phyloP scores from a whole-genome alignment of 2,888 invertebrate genomes.

The Melangyna quadrimaculata region DNA sequence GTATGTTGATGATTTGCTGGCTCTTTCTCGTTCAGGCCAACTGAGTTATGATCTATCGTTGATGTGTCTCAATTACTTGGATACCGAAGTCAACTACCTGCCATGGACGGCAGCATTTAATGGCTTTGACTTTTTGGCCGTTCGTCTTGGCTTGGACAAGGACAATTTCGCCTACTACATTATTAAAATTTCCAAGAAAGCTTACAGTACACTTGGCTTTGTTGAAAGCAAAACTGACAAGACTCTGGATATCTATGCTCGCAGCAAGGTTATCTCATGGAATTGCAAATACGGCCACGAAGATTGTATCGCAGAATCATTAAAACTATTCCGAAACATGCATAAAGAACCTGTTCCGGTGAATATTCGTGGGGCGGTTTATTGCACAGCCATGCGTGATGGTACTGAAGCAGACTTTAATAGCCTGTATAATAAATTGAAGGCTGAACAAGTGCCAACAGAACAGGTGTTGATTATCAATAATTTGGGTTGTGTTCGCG shows the following conservation, averaged over 20 bases:
- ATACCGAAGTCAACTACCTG: constrained; percentile 85
- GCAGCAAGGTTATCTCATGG: constrained; percentile 83
- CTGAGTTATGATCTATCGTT: constrained; percentile 82
- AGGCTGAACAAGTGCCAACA: constrained; percentile 84
- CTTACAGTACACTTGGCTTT: constrained; percentile 82
- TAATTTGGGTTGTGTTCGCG: constrained; percentile 86
- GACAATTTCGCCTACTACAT: constrained; percentile 78
- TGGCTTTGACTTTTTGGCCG: constrained; percentile 76
- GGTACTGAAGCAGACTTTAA: constrained; percentile 50
- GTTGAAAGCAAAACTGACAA: constrained; percentile 78
- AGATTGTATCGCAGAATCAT: constrained; percentile 82
- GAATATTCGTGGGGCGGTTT: constrained; percentile 57
- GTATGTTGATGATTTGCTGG: constrained; percentile 86
- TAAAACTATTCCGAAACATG: constrained; percentile 49
- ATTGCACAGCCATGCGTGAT: constrained; percentile 63
- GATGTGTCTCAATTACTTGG: constrained; percentile 85
- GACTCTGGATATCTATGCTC: constrained; percentile 83
- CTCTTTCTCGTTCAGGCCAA: constrained; percentile 83
- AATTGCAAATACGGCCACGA: constrained; percentile 84
- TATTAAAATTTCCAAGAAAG: constrained; percentile 79
- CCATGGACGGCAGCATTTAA: constrained; percentile 87
- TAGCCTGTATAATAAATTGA: constrained; percentile 61
- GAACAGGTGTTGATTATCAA: constrained; percentile 86
- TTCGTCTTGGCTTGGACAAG: constrained; percentile 50
- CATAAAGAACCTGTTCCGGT: constrained; percentile 35